Evolutionary conservation across 1,140 invertebrate genomes (phyloP).

Genomic region (Trypoxylus dichotomus): DNA sequence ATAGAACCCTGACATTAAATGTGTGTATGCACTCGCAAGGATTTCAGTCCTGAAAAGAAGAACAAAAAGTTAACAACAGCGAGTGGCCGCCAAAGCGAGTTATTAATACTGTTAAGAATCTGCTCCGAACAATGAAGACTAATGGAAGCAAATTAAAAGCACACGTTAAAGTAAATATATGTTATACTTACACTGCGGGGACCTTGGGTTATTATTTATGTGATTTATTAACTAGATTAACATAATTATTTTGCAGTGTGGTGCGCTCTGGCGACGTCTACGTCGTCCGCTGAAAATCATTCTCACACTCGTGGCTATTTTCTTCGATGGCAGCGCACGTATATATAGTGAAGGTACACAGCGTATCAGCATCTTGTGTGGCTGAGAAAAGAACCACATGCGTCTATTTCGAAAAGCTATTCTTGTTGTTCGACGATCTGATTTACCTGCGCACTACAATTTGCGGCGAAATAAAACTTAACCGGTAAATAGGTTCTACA

Average conservation of each 20-base stretch:
- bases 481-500: neutral
- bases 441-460: slow-evolving; percentile 2
- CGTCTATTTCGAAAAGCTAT: slow-evolving; percentile 11
- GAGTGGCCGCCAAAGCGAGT: slow-evolving; percentile 28
- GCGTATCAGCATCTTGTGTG: slow-evolving; percentile 1
- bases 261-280: neutral
- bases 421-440: slow-evolving; percentile 5
- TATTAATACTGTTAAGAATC: slow-evolving; percentile 31
- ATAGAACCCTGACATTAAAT: slow-evolving; percentile 27
- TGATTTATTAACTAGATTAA: slow-evolving; percentile 31
- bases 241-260: slow-evolving; percentile 28
- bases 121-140: slow-evolving; percentile 29
- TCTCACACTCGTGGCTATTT: slow-evolving; percentile 24
- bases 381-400: slow-evolving; percentile 1
- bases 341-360: neutral
- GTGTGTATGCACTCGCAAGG: slow-evolving; percentile 4
- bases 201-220: slow-evolving; percentile 30
- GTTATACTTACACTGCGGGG: slow-evolving; percentile 27
- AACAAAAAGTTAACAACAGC: neutral
- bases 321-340: neutral
- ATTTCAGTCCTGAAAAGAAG: slow-evolving; percentile 18
- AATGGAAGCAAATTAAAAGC: slow-evolving; percentile 30
- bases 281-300: neutral
- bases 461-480: neutral
- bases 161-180: slow-evolving; percentile 31